Evolutionary conservation across 2,113 vertebrate genomes (phyloP).

Genomic region (Rhinichthys klamathensis): DNA sequence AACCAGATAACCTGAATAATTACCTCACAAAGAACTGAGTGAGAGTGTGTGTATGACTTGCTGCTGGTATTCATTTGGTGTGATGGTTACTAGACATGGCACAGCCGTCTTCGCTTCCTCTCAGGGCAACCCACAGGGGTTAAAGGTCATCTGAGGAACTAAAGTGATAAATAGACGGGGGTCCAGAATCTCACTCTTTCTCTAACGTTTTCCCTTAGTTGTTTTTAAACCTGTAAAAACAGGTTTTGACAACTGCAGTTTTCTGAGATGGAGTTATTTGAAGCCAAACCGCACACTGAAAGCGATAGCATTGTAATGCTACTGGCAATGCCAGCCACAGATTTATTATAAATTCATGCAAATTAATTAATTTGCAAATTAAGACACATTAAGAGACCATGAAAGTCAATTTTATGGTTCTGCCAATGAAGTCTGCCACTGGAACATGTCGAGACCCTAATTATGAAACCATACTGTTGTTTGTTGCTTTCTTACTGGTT

Average conservation of each 20-base stretch:
- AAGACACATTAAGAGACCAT: conserved; percentile 61
- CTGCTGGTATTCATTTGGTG: conserved; percentile 46
- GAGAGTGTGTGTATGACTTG: conserved; percentile 18
- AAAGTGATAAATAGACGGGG: conserved; percentile 30
- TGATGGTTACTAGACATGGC: conserved; percentile 51
- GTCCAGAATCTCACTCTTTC: conserved; percentile 32
- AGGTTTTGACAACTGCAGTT: conserved; percentile 27
- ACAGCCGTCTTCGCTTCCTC: conserved; percentile 41
- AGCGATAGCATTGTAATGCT: conserved; percentile 61
- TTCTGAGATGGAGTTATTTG: conserved; percentile 21
- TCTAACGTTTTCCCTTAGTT: background rate
- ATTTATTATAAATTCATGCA: conserved; percentile 63
- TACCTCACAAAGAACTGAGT: conserved; percentile 37
- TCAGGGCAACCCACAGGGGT: conserved; percentile 43
- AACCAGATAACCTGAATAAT: conserved; percentile 49
- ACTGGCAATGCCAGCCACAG: conserved; percentile 41
- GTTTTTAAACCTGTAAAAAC: background rate
- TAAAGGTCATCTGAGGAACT: conserved; percentile 30
- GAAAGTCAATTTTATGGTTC: conserved; percentile 51
- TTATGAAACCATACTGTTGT: conserved; percentile 1
- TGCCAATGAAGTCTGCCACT: conserved; percentile 50
- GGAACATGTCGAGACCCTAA: conserved; percentile 54
- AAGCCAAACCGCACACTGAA: conserved; percentile 9
- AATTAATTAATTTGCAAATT: conserved; percentile 68
- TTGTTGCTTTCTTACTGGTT: background rate